Evolutionary conservation across 2,113 vertebrate genomes (phyloP).

Genomic region (Pimephales promelas): DNA sequence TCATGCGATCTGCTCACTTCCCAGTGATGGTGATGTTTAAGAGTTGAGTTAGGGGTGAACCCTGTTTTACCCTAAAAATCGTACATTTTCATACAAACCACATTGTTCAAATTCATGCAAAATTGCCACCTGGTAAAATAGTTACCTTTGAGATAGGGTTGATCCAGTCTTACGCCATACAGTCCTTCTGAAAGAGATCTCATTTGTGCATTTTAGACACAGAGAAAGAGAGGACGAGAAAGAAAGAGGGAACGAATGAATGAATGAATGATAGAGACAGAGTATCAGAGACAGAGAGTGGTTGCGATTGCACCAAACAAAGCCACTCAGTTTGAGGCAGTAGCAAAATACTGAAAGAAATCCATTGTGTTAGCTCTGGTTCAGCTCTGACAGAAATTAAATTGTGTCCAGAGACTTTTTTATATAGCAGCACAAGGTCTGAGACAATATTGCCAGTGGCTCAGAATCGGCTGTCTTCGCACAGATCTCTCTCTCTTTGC

Average conservation of each 20-base stretch:
- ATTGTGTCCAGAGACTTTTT: slow-evolving; percentile 77
- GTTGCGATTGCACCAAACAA: slow-evolving; percentile 60
- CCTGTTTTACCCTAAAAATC: too few relatives aligned
- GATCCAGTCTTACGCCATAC: neutral
- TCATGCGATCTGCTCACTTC: too few relatives aligned
- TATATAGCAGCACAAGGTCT: slow-evolving; percentile 72
- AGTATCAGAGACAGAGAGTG: slow-evolving; percentile 42
- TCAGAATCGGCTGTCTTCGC: slow-evolving; percentile 46
- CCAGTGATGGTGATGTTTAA: too few relatives aligned
- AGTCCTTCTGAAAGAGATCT: neutral
- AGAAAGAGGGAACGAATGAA: slow-evolving; percentile 21
- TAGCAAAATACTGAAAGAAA: slow-evolving; percentile 72
- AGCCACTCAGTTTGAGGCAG: slow-evolving; percentile 66
- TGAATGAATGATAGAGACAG: slow-evolving; percentile 20
- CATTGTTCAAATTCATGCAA: too few relatives aligned
- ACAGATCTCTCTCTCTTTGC: slow-evolving; percentile 56
- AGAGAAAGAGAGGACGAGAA: slow-evolving; percentile 30
- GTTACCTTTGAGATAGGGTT: too few relatives aligned
- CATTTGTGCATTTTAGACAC: neutral
- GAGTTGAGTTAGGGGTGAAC: too few relatives aligned
- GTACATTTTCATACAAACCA: too few relatives aligned
- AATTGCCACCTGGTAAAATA: too few relatives aligned
- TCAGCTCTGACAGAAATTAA: slow-evolving; percentile 77
- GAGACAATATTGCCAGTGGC: slow-evolving; percentile 68
- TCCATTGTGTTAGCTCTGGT: slow-evolving; percentile 73